Evolutionary conservation across 2,113 vertebrate species (phyloP), one percentile per base, ranked within the genome.

Genomic region (Cichladusa arquata): DNA sequence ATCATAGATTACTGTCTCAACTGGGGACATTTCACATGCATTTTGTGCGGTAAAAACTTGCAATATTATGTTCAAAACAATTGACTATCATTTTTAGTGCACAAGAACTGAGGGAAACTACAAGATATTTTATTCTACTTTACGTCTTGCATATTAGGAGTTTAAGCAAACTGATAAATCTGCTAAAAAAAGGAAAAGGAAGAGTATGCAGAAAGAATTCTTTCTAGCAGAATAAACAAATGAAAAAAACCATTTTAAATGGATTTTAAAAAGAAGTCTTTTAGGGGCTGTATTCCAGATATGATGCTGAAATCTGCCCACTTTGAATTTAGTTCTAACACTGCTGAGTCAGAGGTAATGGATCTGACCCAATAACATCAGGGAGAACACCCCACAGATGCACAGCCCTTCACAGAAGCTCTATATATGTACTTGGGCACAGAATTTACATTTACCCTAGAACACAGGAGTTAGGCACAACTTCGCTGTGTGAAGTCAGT

Each of bases 191-290:
- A 8, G 9, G 15, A 10, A 9, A 5, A 12, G 14, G 3, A 12
- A 19, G 8, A 3, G 15, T 34, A 84, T 64, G 5, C 18, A 25
- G 66, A 72, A 77, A 57, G 1, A 23, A 65, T 34, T 73, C 7
- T 70, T 92, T 87, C 14, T 85, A 36, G 14, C 5, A 6, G 28
- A 50, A 25, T 25, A 40, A 81, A 85, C 1, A 36, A 87, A 69
- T 26, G 6, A 42, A 42, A 29, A 34, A 58, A 7, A 0, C 0
- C 16, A 20, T 12, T 19, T 45, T 19, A 45, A 45, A 24, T 13
- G 3, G 19, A 50, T 61, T 83, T 44, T 12, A 0, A 33, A 34
- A 72, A 40, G 17, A 57, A 40, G 2, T 17, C 1, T 82, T 72
- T 64, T 36, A 36, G 23, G 22, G 33, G 5, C 36, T 40, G 24